phyloP scores from a whole-genome alignment of 1,140 invertebrate genomes.

The Drosophila obscura region DNA sequence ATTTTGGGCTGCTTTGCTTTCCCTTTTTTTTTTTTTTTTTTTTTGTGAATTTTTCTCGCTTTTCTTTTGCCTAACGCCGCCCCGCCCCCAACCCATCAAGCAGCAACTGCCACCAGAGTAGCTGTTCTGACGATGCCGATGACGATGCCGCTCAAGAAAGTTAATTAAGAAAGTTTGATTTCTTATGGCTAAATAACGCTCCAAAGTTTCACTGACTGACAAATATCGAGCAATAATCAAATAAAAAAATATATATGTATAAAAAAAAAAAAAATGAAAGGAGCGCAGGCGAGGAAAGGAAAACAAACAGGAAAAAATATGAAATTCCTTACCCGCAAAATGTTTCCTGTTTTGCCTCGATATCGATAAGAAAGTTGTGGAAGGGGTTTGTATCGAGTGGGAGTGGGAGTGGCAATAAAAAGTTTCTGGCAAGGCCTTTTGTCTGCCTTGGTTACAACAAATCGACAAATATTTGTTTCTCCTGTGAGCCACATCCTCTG shows the following conservation, averaged over 20 bases:
- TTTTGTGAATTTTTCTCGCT: no score
- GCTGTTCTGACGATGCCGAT: no score
- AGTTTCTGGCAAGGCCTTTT: slow-evolving; percentile 59
- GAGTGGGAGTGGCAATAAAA: slow-evolving; percentile 55
- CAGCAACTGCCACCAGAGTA: no score
- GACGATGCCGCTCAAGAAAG: slow-evolving; percentile 65
- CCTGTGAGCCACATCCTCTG: slow-evolving; percentile 21
- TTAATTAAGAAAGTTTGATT: slow-evolving; percentile 82
- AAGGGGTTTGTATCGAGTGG: slow-evolving; percentile 5
- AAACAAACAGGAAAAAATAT: slow-evolving; percentile 42
- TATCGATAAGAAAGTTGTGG: slow-evolving; percentile 64
- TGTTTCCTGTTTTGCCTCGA: slow-evolving; percentile 34
- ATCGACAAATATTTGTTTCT: slow-evolving; percentile 70
- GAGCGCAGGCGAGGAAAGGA: no score
- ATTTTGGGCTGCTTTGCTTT: no score
- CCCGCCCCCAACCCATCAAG: no score
- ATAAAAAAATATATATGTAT: slow-evolving; percentile 25
- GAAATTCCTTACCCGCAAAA: slow-evolving; percentile 43
- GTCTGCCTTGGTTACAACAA: slow-evolving; percentile 62
- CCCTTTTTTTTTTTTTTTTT: no score
- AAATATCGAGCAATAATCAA: slow-evolving; percentile 60
- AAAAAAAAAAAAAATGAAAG: slow-evolving; percentile 45
- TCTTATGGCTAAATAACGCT: slow-evolving; percentile 81
- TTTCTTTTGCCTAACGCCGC: no score
- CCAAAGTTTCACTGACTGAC: slow-evolving; percentile 72